Conservation (phyloP, 2,113 vertebrate species). For the Terrapene triunguis region DNA sequence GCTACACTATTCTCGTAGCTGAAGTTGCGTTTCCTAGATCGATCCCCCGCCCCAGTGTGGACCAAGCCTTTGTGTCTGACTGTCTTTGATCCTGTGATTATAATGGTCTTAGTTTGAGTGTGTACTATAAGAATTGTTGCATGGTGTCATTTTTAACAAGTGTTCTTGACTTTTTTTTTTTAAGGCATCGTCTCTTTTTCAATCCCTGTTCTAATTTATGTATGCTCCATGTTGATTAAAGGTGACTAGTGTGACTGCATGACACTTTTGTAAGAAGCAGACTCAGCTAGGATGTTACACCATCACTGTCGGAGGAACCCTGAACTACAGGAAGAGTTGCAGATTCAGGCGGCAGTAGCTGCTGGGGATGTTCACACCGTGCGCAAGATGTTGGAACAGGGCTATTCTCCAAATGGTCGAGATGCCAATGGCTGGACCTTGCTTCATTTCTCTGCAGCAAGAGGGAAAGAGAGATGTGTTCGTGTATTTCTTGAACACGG, state of each 20-base stretch:
- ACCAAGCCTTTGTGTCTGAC: not conserved
- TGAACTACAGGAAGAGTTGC: slow-evolving; percentile 97
- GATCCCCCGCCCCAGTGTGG: too few relatives aligned
- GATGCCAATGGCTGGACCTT: slow-evolving; percentile 98
- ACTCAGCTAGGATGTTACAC: slow-evolving; percentile 98
- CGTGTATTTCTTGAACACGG: slow-evolving; percentile 97
- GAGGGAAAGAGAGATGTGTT: slow-evolving; percentile 97
- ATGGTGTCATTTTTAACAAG: not conserved
- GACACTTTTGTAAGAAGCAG: slow-evolving; percentile 78
- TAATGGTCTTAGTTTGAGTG: not conserved
- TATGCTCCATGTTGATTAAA: slow-evolving; percentile 43
- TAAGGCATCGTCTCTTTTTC: not conserved
- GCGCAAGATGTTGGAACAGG: slow-evolving; percentile 96
- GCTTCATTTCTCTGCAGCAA: slow-evolving; percentile 97
- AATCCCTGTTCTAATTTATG: slow-evolving; percentile 7
- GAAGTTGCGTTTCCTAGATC: too few relatives aligned
- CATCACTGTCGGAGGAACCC: slow-evolving; percentile 98
- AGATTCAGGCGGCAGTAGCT: slow-evolving; percentile 98
- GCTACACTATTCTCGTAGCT: too few relatives aligned
- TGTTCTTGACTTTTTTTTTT: not conserved
- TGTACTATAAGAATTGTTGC: not conserved
- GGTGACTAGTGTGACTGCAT: slow-evolving; percentile 81
- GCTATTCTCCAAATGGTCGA: slow-evolving; percentile 95
- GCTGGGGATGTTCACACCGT: slow-evolving; percentile 97
- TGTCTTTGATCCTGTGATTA: not conserved